Evolutionary conservation across 2,888 invertebrate species (phyloP), one percentile per base, ranked within the genome.

Genomic region (Liposcelis brunnea): DNA sequence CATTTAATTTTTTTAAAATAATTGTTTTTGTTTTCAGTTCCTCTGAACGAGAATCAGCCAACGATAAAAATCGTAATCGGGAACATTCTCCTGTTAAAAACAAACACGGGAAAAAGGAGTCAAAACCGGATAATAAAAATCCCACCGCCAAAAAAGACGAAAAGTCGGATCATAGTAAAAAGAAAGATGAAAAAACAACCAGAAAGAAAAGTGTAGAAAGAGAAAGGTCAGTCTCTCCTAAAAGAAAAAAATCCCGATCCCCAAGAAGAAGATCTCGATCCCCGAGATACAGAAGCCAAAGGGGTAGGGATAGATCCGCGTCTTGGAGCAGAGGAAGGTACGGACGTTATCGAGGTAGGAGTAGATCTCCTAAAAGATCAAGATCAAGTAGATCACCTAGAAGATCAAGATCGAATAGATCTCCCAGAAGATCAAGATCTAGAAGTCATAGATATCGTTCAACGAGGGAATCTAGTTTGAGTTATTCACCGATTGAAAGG

Each of bases 401-500:
- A n/a, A 4, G 44, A 15, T 38, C 48, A 46, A 31, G n/a, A n/a
- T n/a, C 53, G 26, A 26, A 8, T 8, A 8, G 26, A 4, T 26
- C 26, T 26, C 26, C 33, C n/a, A 51, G 42, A n/a, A 35, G 31
- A 18, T 32, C 18, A 15, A 36, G 18, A 46, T 52, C 47, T 4
- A 44, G 48, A 36, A 46, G 48, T 16, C 49, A 49, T 49, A 47
- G 51, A 50, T 53, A 56, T 2, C 53, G 57, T 3, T 56, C 57
- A 2, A 46, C 51, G 1, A 47, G 52, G 38, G 37, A 44, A 46
- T 60, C 58, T n/a, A 72, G 70, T 50, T 60, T 79, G 43, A 79
- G 78, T 53, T 79, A 79, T 54, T 80, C 80, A 0, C 80, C 80
- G 0, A 74, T 77, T 0, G 67, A 74, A 2, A 68, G 75, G 12